These are phyloP conservation scores for Pseudochaenichthys georgianus DNA, from an alignment of 2,797 vertebrate species.

Conservation along the genomic window DNA sequence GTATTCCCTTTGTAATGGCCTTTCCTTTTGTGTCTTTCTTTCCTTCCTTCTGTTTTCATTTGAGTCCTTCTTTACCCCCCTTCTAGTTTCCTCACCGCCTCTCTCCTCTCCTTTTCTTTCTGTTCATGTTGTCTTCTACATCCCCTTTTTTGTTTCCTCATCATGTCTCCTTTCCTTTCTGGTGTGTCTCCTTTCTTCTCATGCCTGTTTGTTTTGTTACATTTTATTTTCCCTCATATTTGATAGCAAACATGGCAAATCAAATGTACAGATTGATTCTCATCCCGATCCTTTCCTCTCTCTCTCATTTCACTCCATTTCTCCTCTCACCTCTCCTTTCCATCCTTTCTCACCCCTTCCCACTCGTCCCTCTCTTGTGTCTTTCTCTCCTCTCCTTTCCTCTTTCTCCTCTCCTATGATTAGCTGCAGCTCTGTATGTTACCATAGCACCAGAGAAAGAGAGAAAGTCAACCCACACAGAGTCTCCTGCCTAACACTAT, in stretches of 20 bases:
- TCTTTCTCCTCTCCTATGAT: slow-evolving; percentile 42
- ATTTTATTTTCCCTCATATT: too few species aligned
- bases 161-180: too few species aligned
- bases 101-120: background rate
- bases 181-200: background rate
- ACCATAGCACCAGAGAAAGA: slow-evolving; percentile 73
- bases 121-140: background rate
- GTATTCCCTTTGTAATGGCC: too few species aligned
- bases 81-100: background rate
- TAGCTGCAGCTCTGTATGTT: slow-evolving; percentile 73
- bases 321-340: rapidly evolving
- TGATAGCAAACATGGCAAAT: too few species aligned
- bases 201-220: too few species aligned
- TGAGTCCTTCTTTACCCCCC: background rate
- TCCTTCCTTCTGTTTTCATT: background rate
- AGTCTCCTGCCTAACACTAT: slow-evolving; percentile 68
- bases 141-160: background rate
- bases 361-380: slow-evolving; percentile 1
- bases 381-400: background rate
- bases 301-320: too few species aligned
- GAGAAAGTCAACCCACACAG: slow-evolving; percentile 77
- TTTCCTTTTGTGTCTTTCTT: too few species aligned
- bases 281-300: background rate
- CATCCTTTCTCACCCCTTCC: background rate
- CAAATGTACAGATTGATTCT: too few species aligned